Conservation (phyloP, 2,888 invertebrate genomes). For the Tachina lurida region DNA sequence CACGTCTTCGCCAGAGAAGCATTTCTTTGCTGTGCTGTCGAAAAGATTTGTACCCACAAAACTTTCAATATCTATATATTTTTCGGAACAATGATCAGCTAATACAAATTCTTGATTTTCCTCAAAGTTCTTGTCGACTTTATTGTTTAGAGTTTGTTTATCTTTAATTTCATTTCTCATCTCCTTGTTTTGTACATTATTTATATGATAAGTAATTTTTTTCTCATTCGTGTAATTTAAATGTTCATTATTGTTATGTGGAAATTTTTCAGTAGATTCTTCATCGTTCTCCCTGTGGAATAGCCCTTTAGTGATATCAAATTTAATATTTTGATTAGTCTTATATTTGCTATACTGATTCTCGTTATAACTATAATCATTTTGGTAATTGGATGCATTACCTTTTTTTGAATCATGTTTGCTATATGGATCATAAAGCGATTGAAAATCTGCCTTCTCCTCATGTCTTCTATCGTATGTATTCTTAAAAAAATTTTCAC, state of each 20-base stretch:
- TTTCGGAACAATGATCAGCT: not conserved
- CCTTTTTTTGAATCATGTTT: not conserved
- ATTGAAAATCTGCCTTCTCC: not conserved
- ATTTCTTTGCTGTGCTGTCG: slow-evolving; percentile 76
- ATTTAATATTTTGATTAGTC: not conserved
- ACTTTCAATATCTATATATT: slow-evolving; percentile 52
- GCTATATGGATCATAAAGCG: not conserved
- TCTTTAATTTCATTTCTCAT: not conserved
- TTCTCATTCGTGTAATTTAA: not conserved
- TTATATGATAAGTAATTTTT: not conserved
- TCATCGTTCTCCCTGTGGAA: not conserved
- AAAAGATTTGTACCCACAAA: slow-evolving; percentile 82
- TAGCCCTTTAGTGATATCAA: not conserved
- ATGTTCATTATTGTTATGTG: not conserved
- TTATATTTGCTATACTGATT: not conserved
- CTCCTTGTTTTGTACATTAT: too few species aligned
- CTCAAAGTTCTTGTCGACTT: not conserved
- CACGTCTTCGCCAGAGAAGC: slow-evolving; percentile 80
- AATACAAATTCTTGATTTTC: not conserved
- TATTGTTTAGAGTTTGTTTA: not conserved
- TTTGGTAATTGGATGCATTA: not conserved
- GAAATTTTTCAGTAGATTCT: not conserved
- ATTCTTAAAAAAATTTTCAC: not conserved
- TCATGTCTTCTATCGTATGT: slow-evolving; percentile 2
- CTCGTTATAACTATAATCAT: not conserved